These are phyloP conservation scores for silkworm (Bombyx mori) DNA, from an alignment of 1,140 invertebrate species.

Conservation along the genomic window ASM3026992v2 NC_085129.1:1952001-1952500, in stretches of 20 bases:
- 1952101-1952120: conserved; percentile 41
- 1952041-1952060: no score
- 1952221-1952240: conserved; percentile 55
- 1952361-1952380: conserved; percentile 3
- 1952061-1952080: no score
- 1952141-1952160: conserved; percentile 41
- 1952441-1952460: no score
- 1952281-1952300: conserved; percentile 42
- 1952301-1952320: conserved; percentile 33
- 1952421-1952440: conserved; percentile 5
- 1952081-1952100: conserved; percentile 35
- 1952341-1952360: conserved; percentile 2
- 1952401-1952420: conserved; percentile 22
- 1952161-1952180: conserved; percentile 60
- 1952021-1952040: no score
- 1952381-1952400: neutral
- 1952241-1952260: conserved; percentile 37
- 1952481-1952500: no score
- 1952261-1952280: conserved; percentile 55
- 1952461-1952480: no score
- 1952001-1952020: no score
- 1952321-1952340: conserved; percentile 2
- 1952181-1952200: conserved; percentile 25
- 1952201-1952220: conserved; percentile 24
- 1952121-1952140: conserved; percentile 40